Evolutionary conservation across 2,113 vertebrate species (phyloP).

Genomic region (zebrafish (Danio rerio)): DNA sequence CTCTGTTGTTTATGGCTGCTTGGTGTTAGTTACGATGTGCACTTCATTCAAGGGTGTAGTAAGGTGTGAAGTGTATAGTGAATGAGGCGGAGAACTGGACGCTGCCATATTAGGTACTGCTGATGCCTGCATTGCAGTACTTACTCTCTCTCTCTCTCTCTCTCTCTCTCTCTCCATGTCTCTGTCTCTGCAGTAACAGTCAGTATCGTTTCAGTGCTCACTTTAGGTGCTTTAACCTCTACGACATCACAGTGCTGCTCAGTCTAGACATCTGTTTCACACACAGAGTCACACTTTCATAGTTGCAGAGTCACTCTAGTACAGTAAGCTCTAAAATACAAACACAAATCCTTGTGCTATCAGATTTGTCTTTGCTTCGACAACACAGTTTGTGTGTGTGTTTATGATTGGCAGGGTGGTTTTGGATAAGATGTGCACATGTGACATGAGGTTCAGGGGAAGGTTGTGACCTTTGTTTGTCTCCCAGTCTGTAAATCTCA

Average conservation of each 20-base stretch:
- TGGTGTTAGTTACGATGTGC: background rate
- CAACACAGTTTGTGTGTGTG: background rate
- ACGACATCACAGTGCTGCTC: background rate
- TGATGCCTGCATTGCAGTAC: conserved; percentile 49
- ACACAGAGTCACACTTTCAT: background rate
- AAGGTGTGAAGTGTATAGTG: conserved; percentile 1
- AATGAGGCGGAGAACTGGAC: conserved; percentile 9
- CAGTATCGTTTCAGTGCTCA: background rate
- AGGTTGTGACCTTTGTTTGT: background rate
- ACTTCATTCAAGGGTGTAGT: background rate
- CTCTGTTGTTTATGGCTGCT: background rate
- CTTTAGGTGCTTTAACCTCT: conserved; percentile 26
- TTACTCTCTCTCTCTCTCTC: conserved; percentile 28
- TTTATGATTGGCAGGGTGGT: background rate
- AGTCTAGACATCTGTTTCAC: conserved; percentile 24
- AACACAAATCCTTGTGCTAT: background rate
- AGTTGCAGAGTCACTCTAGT: background rate
- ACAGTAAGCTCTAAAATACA: background rate
- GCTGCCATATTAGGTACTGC: conserved; percentile 23
- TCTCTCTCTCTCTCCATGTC: conserved; percentile 12
- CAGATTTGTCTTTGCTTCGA: background rate
- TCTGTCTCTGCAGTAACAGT: conserved; percentile 10
- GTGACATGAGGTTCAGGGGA: background rate
- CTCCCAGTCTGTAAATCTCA: background rate
- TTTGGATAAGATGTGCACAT: background rate